phyloP scores from a whole-genome alignment of 2,888 invertebrate genomes.

The Rhimphoctona megacephalus region DNA sequence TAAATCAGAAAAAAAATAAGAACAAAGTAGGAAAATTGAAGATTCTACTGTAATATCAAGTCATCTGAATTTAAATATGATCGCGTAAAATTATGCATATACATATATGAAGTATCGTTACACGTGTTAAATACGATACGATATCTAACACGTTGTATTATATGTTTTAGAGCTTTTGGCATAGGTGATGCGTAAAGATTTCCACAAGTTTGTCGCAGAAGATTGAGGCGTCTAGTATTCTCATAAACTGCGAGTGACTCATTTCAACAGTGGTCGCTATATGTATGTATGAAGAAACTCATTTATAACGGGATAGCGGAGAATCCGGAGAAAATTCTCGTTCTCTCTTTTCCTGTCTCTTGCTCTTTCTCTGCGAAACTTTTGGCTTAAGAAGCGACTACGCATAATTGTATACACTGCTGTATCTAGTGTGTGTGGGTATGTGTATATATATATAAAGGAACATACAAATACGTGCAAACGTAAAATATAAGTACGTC shows the following conservation, averaged over 20 bases:
- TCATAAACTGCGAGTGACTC: conserved; percentile 50
- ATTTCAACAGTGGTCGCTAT: conserved; percentile 25
- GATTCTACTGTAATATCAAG: background rate
- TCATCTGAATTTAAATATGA: background rate
- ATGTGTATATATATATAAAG: background rate
- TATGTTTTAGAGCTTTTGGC: conserved; percentile 25
- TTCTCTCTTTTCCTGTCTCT: conserved; percentile 28
- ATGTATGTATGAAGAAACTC: conserved; percentile 22
- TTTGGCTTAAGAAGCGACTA: conserved; percentile 26
- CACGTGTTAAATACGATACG: conserved; percentile 9
- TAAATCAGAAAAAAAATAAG: background rate
- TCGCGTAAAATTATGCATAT: background rate
- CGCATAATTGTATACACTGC: background rate
- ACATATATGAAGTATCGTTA: background rate
- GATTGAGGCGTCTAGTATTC: conserved; percentile 33
- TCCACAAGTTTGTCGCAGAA: conserved; percentile 36
- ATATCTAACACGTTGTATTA: conserved; percentile 28
- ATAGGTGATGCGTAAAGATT: conserved; percentile 32
- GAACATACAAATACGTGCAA: conserved; percentile 34
- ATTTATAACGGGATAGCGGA: conserved; percentile 49
- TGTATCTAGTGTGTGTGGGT: background rate
- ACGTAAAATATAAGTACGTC: background rate
- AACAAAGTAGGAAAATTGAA: background rate
- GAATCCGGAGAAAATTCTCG: conserved; percentile 51
- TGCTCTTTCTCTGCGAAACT: conserved; percentile 30